Evolutionary conservation across 2,888 invertebrate species (phyloP), one percentile per base, ranked within the genome.

Genomic region (Slavum lentiscoides): DNA sequence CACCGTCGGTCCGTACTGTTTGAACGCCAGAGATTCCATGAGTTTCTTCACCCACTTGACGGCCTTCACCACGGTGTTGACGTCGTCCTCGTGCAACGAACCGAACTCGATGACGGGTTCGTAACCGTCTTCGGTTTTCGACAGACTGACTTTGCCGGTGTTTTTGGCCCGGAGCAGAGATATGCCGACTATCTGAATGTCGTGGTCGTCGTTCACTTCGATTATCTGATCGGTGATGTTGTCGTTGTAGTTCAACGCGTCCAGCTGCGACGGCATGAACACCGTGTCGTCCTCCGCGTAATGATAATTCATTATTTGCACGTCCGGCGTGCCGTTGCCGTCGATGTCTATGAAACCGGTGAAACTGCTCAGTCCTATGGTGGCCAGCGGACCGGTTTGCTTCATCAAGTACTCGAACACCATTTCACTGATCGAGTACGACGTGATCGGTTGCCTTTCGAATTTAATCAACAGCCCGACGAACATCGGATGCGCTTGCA

Each of bases 301-400:
- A 66, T 82, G 75, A 59, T 82, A 55, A 2, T 55, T 58, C 13
- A 61, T 68, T 23, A 82, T 64, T 37, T 81, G 81, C 7, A 82
- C 37, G 53, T 82, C 81, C 21, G 81, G 81, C 13, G 9, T 11
- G 17, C 64, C 81, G 23, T 81, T 61, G 0, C 64, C 62, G 53
- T 82, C 69, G 3, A 89, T 88, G 83, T 90, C 90, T 9, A 91
- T 84, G 74, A 91, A 91, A 9, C 89, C 90, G 2, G 89, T 84
- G 0, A 90, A 85, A 80, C 90, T 82, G 21, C 67, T n/a, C 64
- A 82, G 2, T 0, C 82, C 82, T 2, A 82, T 70, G 15, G 53
- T 69, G 61, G 82, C 61, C 17, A 82, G 7, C 7, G 81, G 74
- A 11, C 82, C 82, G 19, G 85, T 87, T 80, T 87, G 87, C 83